phyloP scores from a whole-genome alignment of 2,113 vertebrate genomes.

The Forbesichthys agassizii region DNA sequence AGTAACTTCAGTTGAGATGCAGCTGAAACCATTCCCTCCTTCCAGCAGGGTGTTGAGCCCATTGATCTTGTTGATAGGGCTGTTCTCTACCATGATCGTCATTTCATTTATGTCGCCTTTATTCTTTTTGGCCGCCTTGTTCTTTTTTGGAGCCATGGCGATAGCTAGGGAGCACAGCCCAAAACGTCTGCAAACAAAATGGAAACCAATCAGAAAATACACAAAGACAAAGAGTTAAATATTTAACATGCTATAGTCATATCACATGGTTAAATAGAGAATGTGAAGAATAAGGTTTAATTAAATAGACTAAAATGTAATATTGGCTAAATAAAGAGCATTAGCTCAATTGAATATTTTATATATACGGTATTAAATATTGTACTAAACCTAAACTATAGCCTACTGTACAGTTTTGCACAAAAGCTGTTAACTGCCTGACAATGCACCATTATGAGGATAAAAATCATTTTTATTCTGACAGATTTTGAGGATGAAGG shows the following conservation, averaged over 20 bases:
- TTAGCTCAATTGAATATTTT: background rate
- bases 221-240: background rate
- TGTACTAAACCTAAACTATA: background rate
- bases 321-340: background rate
- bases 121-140: slow-evolving; percentile 90
- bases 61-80: slow-evolving; percentile 89
- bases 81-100: slow-evolving; percentile 91
- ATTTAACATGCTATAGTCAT: too few relatives aligned
- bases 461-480: too few relatives aligned
- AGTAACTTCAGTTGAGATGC: slow-evolving; percentile 91
- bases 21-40: slow-evolving; percentile 92
- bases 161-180: slow-evolving; percentile 82
- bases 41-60: slow-evolving; percentile 90
- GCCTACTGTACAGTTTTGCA: background rate
- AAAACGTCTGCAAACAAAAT: slow-evolving; percentile 66
- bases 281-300: background rate
- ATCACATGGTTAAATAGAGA: too few relatives aligned
- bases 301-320: too few relatives aligned
- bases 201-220: slow-evolving; percentile 20
- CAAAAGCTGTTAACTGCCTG: background rate
- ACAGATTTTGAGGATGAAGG: too few relatives aligned
- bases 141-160: slow-evolving; percentile 99
- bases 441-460: too few relatives aligned
- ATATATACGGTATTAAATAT: background rate
- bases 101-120: slow-evolving; percentile 91